phyloP scores from a whole-genome alignment of 2,888 invertebrate species.

The Meghimatium bilineatum region DNA sequence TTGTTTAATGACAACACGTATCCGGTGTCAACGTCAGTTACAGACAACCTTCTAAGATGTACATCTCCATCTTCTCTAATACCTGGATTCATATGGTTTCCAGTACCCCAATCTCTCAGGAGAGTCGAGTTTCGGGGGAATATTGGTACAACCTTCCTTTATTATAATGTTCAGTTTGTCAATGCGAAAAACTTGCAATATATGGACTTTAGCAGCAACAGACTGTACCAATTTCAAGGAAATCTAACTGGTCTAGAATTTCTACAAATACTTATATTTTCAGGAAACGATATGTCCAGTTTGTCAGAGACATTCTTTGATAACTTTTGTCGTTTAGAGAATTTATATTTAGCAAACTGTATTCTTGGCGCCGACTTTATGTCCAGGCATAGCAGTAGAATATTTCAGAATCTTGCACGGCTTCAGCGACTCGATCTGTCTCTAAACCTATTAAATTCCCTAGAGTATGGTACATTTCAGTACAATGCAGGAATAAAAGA shows the following conservation, averaged over 20 bases:
- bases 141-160: neutral
- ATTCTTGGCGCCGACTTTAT: neutral
- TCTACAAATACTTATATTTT: neutral
- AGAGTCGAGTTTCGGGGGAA: neutral
- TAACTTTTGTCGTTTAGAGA: neutral
- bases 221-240: neutral
- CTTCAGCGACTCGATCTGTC: conserved; percentile 19
- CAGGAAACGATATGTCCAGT: neutral
- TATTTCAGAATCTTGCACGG: neutral
- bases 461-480: neutral
- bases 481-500: neutral
- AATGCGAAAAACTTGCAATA: neutral
- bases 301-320: conserved; percentile 24
- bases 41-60: too few relatives aligned
- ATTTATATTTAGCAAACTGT: conserved; percentile 5
- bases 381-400: neutral
- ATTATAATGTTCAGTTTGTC: neutral
- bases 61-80: too few relatives aligned
- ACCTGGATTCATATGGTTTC: neutral
- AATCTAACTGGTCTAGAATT: neutral
- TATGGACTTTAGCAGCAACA: neutral
- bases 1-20: too few relatives aligned
- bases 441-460: neutral
- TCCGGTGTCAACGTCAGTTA: too few relatives aligned
- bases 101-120: neutral